Conservation (phyloP, 2,888 invertebrate species). For the Strigamia crassipes region DNA sequence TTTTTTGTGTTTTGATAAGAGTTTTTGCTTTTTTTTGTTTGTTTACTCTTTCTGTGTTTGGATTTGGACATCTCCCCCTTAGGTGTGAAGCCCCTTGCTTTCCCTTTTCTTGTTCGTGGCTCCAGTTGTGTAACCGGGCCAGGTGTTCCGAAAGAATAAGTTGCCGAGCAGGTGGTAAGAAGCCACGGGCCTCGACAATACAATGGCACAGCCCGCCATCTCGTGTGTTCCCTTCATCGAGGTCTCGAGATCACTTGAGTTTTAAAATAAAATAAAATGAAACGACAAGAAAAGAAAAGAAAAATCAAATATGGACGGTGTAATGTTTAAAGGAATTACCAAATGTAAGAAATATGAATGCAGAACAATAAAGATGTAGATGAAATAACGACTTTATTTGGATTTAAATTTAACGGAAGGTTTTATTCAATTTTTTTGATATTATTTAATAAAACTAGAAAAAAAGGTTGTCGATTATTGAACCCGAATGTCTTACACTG, state of each 20-base stretch:
- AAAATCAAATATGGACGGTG: too few species aligned
- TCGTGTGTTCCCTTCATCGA: not conserved
- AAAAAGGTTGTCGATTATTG: too few species aligned
- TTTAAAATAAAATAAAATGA: too few species aligned
- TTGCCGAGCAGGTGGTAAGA: constrained; percentile 5
- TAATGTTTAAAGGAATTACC: too few species aligned
- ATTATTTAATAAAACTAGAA: too few species aligned
- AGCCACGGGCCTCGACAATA: not conserved
- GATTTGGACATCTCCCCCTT: not conserved
- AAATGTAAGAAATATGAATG: too few species aligned
- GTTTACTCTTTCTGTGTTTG: not conserved
- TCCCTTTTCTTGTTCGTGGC: not conserved
- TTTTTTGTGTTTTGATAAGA: not conserved
- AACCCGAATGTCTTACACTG: too few species aligned
- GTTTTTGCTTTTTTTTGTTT: not conserved
- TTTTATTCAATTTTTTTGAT: too few species aligned
- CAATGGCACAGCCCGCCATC: not conserved
- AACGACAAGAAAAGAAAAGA: too few species aligned
- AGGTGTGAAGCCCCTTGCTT: not conserved
- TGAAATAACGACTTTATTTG: too few species aligned
- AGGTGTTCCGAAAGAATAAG: not conserved
- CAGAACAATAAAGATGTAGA: too few species aligned
- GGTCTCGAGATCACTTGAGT: not conserved
- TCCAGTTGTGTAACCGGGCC: constrained; percentile 10
- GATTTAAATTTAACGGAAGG: too few species aligned